Evolutionary conservation across 2,797 vertebrate genomes (phyloP), one percentile per base, ranked within the genome.

Genomic region (Podarcis siculus): DNA sequence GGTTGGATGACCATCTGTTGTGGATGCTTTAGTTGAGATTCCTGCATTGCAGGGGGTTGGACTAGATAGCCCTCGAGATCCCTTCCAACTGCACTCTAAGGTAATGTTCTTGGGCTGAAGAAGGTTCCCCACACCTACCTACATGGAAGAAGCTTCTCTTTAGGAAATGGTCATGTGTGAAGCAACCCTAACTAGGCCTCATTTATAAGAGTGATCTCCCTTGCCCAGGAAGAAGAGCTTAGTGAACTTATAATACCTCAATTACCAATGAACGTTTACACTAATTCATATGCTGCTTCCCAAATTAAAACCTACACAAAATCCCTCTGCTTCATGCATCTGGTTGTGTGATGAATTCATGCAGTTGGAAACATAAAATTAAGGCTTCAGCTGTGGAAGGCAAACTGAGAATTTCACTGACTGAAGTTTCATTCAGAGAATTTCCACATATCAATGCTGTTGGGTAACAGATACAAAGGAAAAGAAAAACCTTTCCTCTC

Each of bases 291-390:
- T 49, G 32, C 55, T 71, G 72, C 67, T 30, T 78, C 39, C 0
- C 0, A 0, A 42, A 61, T 64, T 39, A 39, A 27, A 64, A 8
- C 15, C n/a, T 42, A 9, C 10, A 30, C n/a, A 42, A 27, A 39
- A 42, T 12, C n/a, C 17, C 49, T 37, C 7, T 75, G 37, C 32
- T 42, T 21, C 37, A 10, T 30, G n/a, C 7, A 32, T 75, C 8
- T 86, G 69, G 25, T 10, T 13, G 12, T 32, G 42, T 75, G 49
- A 39, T 61, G 49, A 75, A 23, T 55, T 81, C 35, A 58, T 25
- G 30, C 55, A 76, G 64, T 67, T 32, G 27, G 23, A 76, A 39
- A 76, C 32, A 84, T 37, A 42, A 76, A 64, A n/a, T 39, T 85
- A 85, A 76, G 27, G 35, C 35, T 9, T 19, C 55, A 76, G n/a